Evolutionary conservation across 2,797 vertebrate genomes (phyloP).

Genomic region (Leucoraja ocellata): DNA sequence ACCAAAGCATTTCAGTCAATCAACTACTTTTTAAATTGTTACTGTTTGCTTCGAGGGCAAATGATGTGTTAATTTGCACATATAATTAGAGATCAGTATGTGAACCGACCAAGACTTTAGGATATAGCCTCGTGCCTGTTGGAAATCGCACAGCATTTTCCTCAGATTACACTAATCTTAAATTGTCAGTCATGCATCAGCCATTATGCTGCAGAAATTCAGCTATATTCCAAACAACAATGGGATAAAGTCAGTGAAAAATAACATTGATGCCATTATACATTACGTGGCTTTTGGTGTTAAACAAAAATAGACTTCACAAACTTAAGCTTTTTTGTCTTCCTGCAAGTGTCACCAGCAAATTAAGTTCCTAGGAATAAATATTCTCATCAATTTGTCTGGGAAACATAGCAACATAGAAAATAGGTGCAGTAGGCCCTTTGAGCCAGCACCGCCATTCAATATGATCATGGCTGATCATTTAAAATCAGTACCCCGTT

Average conservation of each 20-base stretch:
- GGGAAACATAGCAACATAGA: too few relatives aligned
- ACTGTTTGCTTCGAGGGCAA: background rate
- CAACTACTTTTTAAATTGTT: background rate
- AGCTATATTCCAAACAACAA: background rate
- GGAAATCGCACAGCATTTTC: background rate
- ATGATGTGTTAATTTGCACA: background rate
- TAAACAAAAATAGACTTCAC: background rate
- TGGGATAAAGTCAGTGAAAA: too few relatives aligned
- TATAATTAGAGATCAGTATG: background rate
- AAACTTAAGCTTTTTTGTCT: background rate
- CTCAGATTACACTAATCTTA: background rate
- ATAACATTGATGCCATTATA: background rate
- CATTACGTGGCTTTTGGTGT: background rate
- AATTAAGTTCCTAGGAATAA: too few relatives aligned
- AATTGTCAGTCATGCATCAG: background rate
- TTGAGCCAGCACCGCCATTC: too few relatives aligned
- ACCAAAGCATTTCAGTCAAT: background rate
- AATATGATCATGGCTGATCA: too few relatives aligned
- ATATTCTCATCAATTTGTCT: too few relatives aligned
- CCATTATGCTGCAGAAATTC: background rate
- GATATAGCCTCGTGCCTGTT: background rate
- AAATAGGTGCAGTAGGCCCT: too few relatives aligned
- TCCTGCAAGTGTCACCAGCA: background rate
- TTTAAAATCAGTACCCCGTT: too few relatives aligned
- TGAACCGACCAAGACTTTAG: background rate